Base-by-base conservation (phyloP, 2,888 invertebrate species). In the Tiliacea citrago region DNA sequence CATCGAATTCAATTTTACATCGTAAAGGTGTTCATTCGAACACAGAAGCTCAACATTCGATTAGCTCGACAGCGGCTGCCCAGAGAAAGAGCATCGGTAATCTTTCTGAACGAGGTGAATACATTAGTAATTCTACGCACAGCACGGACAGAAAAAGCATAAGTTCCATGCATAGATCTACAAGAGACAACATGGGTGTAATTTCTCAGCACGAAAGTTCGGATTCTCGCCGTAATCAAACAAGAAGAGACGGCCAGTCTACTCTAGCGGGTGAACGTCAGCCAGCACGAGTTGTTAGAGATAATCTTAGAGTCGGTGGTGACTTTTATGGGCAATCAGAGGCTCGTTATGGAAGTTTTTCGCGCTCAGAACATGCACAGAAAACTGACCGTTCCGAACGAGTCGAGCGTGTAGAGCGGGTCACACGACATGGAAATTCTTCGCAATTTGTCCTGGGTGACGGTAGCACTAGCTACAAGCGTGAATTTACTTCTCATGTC, bases 71-170 rank as follows among this genome's bases (percentile, higher is more conserved):
- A 0, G 98, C 98, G 29, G 97, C 98, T 42, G 98, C 98, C 81
- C 98, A 98, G 93, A 97, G 98, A 68, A 98, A 98, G 92, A 98
- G 98, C 76, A 98, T 98, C 77, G 97, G 97, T 42, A 98, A 98
- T 90, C 95, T 98, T 1, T 97, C 98, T 73, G 98, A 98, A 80
- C 97, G 97, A 85, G 97, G 97, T 16, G 97, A 97, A 87, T 97
- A 97, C 88, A 97, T 97, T 75, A 97, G 97, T 81, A 97, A 97
- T 84, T 97, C 97, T 2, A 97, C 97, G 0, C 97, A 97, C 77
- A 97, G 97, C 84, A 97, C 97, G 16, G 98, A 98, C 82, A 97
- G 98, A 77, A 97, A 97, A 86, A 98, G 98, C 90, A 97, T 98
- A 60, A 98, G 98, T 87, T 97, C 98, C 4, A 97, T 98, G 91